A percentile compares a stretch with the other conserved stretches of the same genome.
Evolutionary conservation across 2,888 invertebrate species (phyloP).

Genomic region (Pristionchus exspectatus): DNA sequence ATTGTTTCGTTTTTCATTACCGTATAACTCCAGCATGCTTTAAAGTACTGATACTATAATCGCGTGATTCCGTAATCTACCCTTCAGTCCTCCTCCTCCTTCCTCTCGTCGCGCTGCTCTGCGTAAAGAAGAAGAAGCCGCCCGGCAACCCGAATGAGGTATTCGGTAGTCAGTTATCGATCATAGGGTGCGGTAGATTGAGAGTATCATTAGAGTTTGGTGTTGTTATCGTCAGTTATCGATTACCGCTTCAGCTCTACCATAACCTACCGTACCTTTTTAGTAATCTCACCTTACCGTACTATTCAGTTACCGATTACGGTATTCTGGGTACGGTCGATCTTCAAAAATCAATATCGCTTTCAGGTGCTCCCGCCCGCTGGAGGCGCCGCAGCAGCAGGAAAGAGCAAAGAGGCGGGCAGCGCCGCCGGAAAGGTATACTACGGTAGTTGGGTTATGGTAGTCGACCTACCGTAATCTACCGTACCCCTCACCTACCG

Average conservation of each 20-base stretch:
- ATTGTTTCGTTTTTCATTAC: neutral
- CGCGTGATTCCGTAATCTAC: neutral
- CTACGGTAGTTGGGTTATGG: neutral
- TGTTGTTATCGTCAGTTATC: neutral
- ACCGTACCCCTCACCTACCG: neutral
- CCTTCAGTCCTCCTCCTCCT: slow-evolving; percentile 7
- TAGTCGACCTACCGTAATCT: neutral
- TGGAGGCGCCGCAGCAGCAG: neutral
- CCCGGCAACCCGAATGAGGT: slow-evolving; percentile 9
- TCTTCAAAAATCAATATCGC: neutral
- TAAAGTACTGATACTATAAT: neutral
- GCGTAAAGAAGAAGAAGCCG: slow-evolving; percentile 17
- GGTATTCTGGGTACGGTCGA: neutral
- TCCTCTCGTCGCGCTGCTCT: neutral
- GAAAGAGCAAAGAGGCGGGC: neutral
- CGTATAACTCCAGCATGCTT: neutral
- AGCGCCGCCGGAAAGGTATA: neutral
- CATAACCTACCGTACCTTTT: too few species aligned
- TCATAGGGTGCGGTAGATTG: too few species aligned
- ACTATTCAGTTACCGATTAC: neutral
- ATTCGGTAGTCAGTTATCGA: neutral
- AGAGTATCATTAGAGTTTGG: too few species aligned
- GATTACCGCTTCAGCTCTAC: too few species aligned
- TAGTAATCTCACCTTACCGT: too few species aligned
- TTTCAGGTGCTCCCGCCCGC: slow-evolving; percentile 14